Base-by-base conservation (phyloP, 1,140 invertebrate species). In the Euura lappo region DNA sequence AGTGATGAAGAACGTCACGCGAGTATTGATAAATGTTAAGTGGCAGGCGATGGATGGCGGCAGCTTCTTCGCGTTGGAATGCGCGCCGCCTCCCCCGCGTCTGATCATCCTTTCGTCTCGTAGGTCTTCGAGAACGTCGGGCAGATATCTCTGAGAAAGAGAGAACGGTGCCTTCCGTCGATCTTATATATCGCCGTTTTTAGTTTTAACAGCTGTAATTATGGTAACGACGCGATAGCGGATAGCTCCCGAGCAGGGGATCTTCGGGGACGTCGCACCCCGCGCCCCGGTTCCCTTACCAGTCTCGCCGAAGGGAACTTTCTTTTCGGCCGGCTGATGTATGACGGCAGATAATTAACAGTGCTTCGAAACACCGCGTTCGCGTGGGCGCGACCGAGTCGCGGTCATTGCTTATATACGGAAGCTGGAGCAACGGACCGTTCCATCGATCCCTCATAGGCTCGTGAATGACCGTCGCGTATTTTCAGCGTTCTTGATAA, bases 301-400 rank as follows among this genome's bases (percentile, higher is more conserved):
- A 28, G 28, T 69, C 43, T 70, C 64, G 74, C 72, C 73, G 72
- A 65, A 65, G 74, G 78, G 69, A 78, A 78, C 72, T 80, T 80
- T 79, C 75, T 74, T 77, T 73, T 75, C 65, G 65, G 65, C 43
- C 73, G 71, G 66, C 76, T 80, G 79, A 80, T 79, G 79, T 79
- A 79, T 78, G 79, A 74, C 78, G 74, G 71, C 71, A 72, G 78
- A 80, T 81, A 81, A 81, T 81, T 79, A 81, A 81, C 80, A 80
- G 79, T 75, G 73, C 51, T 60, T 60, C 51, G 51, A 60, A 60
- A 60, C 51, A 11, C 51, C 28, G 28, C 28, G 46, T 66, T n/a
- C 74, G 72, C 44, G 71, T 74, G 71, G 70, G 74, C 71, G 68
- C 66, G 72, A 64, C 60, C 67, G 68, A 68, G 77, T 44, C 51